These are phyloP conservation scores for Plecturocebus donacophilus DNA, from an alignment of 2,113 vertebrate genomes.

Conservation along the genomic window DNA sequence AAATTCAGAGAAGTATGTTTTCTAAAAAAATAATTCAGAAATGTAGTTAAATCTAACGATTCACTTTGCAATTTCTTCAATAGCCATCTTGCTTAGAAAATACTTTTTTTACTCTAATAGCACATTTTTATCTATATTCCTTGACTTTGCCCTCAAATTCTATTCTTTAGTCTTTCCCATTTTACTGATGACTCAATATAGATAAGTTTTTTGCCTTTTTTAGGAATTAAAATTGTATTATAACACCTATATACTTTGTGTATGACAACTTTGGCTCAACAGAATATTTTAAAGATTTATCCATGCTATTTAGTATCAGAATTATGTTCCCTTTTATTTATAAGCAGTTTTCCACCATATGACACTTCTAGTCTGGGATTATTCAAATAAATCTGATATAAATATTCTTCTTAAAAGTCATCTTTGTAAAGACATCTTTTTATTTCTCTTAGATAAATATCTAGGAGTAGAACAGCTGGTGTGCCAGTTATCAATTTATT, in stretches of 20 bases:
- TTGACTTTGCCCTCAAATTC: neutral
- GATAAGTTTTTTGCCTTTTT: neutral
- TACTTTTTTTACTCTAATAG: neutral
- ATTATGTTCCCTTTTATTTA: neutral
- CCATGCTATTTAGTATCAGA: neutral
- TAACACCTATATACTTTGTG: neutral
- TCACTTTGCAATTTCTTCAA: neutral
- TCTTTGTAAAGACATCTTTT: neutral
- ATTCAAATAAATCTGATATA: neutral
- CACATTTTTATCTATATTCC: neutral
- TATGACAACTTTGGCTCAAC: neutral
- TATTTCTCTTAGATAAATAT: neutral
- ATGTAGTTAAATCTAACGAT: neutral
- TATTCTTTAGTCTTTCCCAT: neutral
- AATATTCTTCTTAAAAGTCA: neutral
- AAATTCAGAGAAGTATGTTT: constrained; percentile 8
- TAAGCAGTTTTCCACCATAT: neutral
- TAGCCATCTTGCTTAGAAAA: neutral
- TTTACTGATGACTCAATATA: neutral
- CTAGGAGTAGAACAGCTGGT: neutral
- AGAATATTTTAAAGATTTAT: neutral
- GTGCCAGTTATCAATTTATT: neutral
- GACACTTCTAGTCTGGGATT: neutral
- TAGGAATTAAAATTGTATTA: neutral
- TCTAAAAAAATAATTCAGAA: neutral